phyloP scores from a whole-genome alignment of 2,113 vertebrate species.

The Nesospiza acunhae region DNA sequence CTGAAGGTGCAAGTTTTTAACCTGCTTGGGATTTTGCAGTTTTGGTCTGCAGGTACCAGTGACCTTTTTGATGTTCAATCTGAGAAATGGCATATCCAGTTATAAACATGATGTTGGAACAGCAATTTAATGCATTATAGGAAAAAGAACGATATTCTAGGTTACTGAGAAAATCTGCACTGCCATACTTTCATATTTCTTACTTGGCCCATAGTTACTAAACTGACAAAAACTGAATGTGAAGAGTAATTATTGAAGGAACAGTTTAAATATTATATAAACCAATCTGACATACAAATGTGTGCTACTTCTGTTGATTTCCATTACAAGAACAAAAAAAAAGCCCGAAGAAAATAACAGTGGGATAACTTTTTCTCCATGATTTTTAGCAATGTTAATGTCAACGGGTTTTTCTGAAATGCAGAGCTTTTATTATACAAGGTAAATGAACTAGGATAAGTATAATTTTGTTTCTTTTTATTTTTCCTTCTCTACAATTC shows the following conservation, averaged over 20 bases:
- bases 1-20: background rate
- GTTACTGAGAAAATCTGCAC: background rate
- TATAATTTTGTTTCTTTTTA: background rate
- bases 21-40: background rate
- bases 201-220: background rate
- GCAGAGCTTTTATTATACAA: background rate
- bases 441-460: background rate
- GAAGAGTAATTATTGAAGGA: background rate
- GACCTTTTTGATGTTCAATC: background rate
- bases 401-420: background rate
- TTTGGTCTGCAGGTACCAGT: background rate
- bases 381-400: background rate
- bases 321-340: background rate
- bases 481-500: background rate
- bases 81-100: background rate
- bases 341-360: background rate
- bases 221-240: background rate
- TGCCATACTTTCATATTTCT: background rate
- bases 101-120: background rate
- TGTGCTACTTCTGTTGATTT: background rate
- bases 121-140: background rate
- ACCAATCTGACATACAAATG: background rate
- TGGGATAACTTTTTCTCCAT: background rate
- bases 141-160: background rate
- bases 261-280: background rate